Percentiles rank a stretch among this genome's conserved stretches.
phyloP scores from a whole-genome alignment of 1,140 invertebrate species.

The Parasteatoda tepidariorum region DNA sequence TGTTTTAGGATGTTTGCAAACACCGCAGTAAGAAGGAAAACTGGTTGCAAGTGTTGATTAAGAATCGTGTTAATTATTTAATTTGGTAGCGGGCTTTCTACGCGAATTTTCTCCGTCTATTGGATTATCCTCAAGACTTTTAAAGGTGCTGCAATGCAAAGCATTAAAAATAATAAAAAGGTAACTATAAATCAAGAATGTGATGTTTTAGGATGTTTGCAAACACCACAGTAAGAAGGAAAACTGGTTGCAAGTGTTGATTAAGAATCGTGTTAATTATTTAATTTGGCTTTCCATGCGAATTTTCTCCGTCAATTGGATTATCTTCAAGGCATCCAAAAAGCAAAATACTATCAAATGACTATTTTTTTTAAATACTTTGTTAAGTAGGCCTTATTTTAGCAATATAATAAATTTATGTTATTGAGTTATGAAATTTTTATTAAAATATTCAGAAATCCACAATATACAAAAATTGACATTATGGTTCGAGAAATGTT shows the following conservation, averaged over 20 bases:
- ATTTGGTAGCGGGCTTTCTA: constrained; percentile 6
- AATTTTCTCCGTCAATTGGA: neutral
- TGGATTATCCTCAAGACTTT: neutral
- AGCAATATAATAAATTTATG: no score
- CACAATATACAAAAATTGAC: no score
- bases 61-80: constrained; percentile 28
- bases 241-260: neutral
- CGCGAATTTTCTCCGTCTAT: neutral
- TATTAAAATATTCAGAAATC: no score
- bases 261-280: constrained; percentile 22
- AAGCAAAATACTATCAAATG: no score
- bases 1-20: neutral
- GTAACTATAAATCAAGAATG: neutral
- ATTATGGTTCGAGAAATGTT: no score
- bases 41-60: neutral
- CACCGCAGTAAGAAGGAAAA: neutral
- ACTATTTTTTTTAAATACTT: no score
- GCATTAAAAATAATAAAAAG: no score
- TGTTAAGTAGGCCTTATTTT: no score
- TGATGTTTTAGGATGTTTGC: neutral
- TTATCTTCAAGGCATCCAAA: neutral
- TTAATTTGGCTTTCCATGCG: constrained; percentile 10
- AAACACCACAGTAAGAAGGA: neutral
- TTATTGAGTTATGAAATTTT: no score
- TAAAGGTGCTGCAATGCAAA: neutral